phyloP scores from a whole-genome alignment of 1,140 invertebrate genomes.

The Trichonephila clavipes region DNA sequence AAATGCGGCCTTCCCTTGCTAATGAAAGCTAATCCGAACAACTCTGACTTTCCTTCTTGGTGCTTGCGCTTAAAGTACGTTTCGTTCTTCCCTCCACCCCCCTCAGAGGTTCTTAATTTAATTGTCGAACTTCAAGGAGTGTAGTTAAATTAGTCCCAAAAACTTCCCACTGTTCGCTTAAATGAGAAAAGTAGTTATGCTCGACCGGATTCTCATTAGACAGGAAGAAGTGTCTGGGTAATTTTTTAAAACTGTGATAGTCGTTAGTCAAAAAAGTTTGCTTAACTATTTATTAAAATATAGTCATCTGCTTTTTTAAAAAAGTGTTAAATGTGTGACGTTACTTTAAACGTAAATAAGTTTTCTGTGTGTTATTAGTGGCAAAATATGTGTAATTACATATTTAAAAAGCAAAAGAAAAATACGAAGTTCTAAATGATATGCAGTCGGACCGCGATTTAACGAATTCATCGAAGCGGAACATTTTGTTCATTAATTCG shows the following conservation, averaged over 20 bases:
- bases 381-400: no score
- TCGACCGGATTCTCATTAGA: background rate
- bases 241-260: background rate
- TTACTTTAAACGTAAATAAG: no score
- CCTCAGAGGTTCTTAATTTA: slow-evolving; percentile 20
- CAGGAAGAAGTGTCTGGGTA: background rate
- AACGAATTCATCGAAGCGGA: no score
- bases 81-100: background rate
- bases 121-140: slow-evolving; percentile 51
- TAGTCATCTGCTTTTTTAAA: background rate
- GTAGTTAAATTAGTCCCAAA: slow-evolving; percentile 20
- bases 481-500: no score
- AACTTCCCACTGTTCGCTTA: slow-evolving; percentile 3
- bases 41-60: background rate
- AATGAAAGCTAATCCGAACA: slow-evolving; percentile 35
- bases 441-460: no score
- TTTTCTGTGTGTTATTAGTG: no score
- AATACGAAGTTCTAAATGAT: no score
- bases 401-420: no score
- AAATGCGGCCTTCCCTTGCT: background rate
- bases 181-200: background rate
- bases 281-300: background rate
- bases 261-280: slow-evolving; percentile 3
- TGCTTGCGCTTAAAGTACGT: background rate
- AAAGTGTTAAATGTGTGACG: background rate